Evolutionary conservation across 2,113 vertebrate genomes (phyloP).

Genomic region (Malurus elegans): DNA sequence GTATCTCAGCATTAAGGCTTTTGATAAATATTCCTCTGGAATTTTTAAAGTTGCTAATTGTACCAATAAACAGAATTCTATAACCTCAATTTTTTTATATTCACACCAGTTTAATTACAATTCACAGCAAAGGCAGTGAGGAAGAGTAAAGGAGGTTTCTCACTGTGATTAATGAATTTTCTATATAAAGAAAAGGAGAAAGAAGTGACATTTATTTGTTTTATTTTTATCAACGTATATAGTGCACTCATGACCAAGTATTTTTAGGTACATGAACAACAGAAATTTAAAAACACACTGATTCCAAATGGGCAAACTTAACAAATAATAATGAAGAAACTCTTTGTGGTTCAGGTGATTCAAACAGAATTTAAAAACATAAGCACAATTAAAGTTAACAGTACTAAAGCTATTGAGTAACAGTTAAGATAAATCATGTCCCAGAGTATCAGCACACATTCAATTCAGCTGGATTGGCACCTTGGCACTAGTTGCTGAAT

Average conservation of each 20-base stretch:
- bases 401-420: constrained; percentile 5
- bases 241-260: background rate
- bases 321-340: constrained; percentile 30
- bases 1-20: background rate
- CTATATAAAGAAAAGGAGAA: background rate
- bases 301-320: constrained; percentile 9
- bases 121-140: background rate
- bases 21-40: background rate
- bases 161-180: background rate
- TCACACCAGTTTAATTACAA: background rate
- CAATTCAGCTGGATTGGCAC: constrained; percentile 14
- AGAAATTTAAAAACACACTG: constrained; percentile 30
- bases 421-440: constrained; percentile 5
- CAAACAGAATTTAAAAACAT: background rate
- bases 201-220: background rate
- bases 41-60: background rate
- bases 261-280: background rate
- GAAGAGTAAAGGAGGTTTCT: background rate
- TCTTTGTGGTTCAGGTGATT: background rate
- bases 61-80: background rate
- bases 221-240: constrained; percentile 10
- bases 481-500: constrained; percentile 38
- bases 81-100: no score
- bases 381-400: constrained; percentile 30
- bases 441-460: background rate